Conservation (phyloP, 2,888 invertebrate genomes). For the Galerucella pusilla region DNA sequence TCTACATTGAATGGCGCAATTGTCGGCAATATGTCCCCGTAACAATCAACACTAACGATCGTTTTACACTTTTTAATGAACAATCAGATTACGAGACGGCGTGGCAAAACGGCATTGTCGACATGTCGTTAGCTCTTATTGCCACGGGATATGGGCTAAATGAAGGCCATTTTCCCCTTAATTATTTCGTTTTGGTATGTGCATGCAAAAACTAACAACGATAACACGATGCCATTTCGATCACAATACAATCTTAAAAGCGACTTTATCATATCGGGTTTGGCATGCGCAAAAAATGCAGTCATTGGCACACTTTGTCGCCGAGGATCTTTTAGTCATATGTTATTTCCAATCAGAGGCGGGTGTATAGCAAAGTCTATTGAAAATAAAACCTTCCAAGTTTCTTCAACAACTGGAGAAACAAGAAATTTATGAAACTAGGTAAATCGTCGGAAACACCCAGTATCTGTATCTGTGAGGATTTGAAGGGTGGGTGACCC, state of each 20-base stretch:
- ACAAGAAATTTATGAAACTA: too few species aligned
- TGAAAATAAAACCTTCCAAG: background rate
- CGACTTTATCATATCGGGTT: constrained; percentile 39
- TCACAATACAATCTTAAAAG: constrained; percentile 35
- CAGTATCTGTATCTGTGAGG: too few species aligned
- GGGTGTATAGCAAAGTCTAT: constrained; percentile 2
- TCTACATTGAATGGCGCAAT: constrained; percentile 27
- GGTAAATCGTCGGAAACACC: too few species aligned
- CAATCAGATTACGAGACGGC: constrained; percentile 53
- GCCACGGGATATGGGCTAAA: constrained; percentile 44
- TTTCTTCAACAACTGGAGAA: too few species aligned
- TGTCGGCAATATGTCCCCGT: constrained; percentile 47
- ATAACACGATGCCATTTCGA: constrained; percentile 18
- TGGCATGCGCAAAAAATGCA: constrained; percentile 40
- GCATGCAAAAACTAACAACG: constrained; percentile 35
- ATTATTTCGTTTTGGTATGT: constrained; percentile 46
- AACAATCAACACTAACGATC: constrained; percentile 56
- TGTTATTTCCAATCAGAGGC: background rate
- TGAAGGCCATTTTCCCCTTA: constrained; percentile 47
- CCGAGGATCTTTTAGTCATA: constrained; percentile 21
- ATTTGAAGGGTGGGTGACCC: too few species aligned
- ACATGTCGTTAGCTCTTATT: constrained; percentile 50
- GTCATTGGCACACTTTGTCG: constrained; percentile 42
- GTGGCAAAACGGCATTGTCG: constrained; percentile 47
- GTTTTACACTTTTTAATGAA: constrained; percentile 56